Evolutionary conservation across 2,888 invertebrate species (phyloP).

Genomic region (Nemoura dubitans): DNA sequence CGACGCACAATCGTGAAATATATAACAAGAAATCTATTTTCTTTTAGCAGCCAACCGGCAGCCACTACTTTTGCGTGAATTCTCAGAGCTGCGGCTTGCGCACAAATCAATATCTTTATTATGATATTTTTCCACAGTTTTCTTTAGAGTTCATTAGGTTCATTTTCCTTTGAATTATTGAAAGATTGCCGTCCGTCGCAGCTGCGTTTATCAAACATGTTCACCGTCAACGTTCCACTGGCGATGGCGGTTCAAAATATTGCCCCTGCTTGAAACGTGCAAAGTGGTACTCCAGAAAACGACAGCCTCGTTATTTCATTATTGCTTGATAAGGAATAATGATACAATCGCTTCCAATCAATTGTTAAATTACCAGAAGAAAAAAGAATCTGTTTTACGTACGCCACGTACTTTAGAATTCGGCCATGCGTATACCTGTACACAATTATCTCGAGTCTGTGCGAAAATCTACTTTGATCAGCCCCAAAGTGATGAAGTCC

Average conservation of each 20-base stretch:
- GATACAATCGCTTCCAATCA: background rate
- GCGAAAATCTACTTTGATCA: too few species aligned
- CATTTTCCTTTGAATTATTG: conserved; percentile 3
- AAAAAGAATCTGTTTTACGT: too few species aligned
- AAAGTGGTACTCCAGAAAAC: background rate
- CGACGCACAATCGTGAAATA: background rate
- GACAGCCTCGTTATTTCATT: background rate
- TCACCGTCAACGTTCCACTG: background rate
- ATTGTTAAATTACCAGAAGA: background rate
- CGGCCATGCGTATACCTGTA: too few species aligned
- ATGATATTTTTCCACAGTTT: background rate
- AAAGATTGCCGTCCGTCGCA: background rate
- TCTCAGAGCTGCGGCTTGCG: background rate
- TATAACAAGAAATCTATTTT: background rate
- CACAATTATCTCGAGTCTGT: too few species aligned
- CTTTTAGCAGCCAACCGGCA: background rate
- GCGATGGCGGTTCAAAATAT: background rate
- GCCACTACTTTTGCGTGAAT: background rate
- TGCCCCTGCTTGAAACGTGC: background rate
- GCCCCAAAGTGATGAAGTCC: background rate
- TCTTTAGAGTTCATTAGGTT: conserved; percentile 23
- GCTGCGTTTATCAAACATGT: background rate
- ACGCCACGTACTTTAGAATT: too few species aligned
- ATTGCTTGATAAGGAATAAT: background rate
- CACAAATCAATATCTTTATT: background rate